These are phyloP conservation scores for Macrosteles quadrilineatus DNA, from an alignment of 1,140 invertebrate genomes.

Conservation along the genomic window DNA sequence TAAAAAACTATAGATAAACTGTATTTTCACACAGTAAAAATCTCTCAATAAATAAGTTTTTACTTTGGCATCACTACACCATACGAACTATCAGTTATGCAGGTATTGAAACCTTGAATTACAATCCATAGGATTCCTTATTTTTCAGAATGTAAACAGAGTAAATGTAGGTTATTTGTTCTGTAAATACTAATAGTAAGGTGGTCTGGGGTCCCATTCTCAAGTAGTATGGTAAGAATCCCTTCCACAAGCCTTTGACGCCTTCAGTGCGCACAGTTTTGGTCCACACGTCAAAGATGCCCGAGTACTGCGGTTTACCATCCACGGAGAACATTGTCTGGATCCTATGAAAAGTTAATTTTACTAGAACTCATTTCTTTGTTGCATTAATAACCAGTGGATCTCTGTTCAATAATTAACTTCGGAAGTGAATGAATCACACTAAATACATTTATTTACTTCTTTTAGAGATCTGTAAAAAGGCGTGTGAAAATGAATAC, in stretches of 20 bases:
- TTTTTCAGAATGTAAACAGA: slow-evolving; percentile 36
- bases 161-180: slow-evolving; percentile 63
- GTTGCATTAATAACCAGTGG: no score
- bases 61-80: no score
- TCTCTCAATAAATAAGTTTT: no score
- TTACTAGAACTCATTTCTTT: no score
- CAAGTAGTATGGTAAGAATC: slow-evolving; percentile 74
- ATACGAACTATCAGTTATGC: no score
- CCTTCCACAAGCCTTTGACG: slow-evolving; percentile 73
- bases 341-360: slow-evolving; percentile 54
- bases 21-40: no score
- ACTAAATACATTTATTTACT: no score
- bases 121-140: neutral
- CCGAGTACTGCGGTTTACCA: slow-evolving; percentile 68
- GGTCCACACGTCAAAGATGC: slow-evolving; percentile 63
- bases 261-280: slow-evolving; percentile 69
- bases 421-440: no score
- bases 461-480: no score
- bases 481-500: no score
- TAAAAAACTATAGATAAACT: no score
- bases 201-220: slow-evolving; percentile 76
- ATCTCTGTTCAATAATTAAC: no score
- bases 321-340: slow-evolving; percentile 73
- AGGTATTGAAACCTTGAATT: neutral
- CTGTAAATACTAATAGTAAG: slow-evolving; percentile 75